These are phyloP conservation scores for Oceanites oceanicus DNA, from an alignment of 2,113 vertebrate genomes.

Conservation along the genomic window DNA sequence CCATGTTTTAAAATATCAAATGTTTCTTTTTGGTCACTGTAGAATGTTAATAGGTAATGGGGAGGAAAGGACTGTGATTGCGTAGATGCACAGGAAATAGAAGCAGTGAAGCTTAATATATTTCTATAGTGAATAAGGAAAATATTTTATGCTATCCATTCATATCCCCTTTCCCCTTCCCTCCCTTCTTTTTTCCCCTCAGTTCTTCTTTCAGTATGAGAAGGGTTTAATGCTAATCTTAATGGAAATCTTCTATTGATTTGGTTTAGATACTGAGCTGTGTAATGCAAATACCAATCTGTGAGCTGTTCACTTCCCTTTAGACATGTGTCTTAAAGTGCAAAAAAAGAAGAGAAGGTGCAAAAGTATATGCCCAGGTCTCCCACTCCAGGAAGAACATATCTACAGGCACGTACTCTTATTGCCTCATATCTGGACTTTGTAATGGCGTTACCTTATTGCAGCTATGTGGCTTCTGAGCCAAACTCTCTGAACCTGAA, in stretches of 20 bases:
- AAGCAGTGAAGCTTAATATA: neutral
- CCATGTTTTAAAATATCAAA: slow-evolving; percentile 47
- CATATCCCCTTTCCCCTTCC: neutral
- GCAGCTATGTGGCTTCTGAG: accelerated
- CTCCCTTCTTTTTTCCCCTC: neutral
- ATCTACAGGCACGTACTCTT: neutral
- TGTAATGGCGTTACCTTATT: accelerated
- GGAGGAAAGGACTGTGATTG: neutral
- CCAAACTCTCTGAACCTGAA: neutral
- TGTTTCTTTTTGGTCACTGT: neutral
- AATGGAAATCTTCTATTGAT: slow-evolving; percentile 9
- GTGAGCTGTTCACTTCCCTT: neutral
- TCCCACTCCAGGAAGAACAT: neutral
- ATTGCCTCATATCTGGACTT: neutral
- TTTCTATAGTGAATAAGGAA: neutral
- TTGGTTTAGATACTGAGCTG: neutral
- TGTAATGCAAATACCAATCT: neutral
- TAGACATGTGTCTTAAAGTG: neutral
- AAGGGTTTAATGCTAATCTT: slow-evolving; percentile 3
- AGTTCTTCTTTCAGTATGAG: neutral
- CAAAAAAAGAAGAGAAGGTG: neutral
- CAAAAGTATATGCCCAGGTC: neutral
- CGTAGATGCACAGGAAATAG: neutral
- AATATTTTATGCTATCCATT: neutral
- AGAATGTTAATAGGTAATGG: neutral